Base-by-base conservation (phyloP, 2,113 vertebrate species). In the Ibidorhyncha struthersii region DNA sequence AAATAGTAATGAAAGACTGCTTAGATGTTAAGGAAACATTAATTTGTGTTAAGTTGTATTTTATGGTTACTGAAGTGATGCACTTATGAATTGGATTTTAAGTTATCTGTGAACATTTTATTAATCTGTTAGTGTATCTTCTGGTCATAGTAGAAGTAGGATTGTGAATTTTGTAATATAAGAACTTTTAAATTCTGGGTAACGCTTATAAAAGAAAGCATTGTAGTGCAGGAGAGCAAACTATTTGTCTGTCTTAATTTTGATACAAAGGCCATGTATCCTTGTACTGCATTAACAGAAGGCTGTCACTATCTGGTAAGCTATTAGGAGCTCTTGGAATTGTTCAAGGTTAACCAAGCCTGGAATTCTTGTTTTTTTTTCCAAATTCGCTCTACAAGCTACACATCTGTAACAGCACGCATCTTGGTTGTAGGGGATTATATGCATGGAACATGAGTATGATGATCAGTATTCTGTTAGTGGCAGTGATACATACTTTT, bases 211-310 rank as follows among this genome's bases (percentile, higher is more conserved):
- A 69, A 88, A 50, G 19, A 82, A 73, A 73, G 5, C 10, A 13
- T 15, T 69, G 6, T 43, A 36, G 19, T 62, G 10, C 2, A 1
- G 30, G 49, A 76, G 14, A 69, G 61, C 0, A 0, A 50, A 59
- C 72, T 89, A 32, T 17, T 61, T 59, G 3, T 26, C 27, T 49
- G 2, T 61, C 18, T 67, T 72, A 49, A 63, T 82, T 93, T 71
- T 63, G 19, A 26, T 90, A 40, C 5, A 61, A 20, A 73, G 58
- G 41, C 34, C 20, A 4, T 47, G 4, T 77, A 12, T 71, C 52
- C 27, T 59, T 55, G 5, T 58, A 47, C 8, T 82, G 1, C 22
- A 23, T n/a, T 80, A 38, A 34, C 30, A 43, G 45, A 47, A 61
- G 22, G 15, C 17, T 77, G 20, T 73, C 18, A 4, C 4, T 85